Conservation (phyloP, 2,113 vertebrate genomes). For the Archilochus colubris region DNA sequence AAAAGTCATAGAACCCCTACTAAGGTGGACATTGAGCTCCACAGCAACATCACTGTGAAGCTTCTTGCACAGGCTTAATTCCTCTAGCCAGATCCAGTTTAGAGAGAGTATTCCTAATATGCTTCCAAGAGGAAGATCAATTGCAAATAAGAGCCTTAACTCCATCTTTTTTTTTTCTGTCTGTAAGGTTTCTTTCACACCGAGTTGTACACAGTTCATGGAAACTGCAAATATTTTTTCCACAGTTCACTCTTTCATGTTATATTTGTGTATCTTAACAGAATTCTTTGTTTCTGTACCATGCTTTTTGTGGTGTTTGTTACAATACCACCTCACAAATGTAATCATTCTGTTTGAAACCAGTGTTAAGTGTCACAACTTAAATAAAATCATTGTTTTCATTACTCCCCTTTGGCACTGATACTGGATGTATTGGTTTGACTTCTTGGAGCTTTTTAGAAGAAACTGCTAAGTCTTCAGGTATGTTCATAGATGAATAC, state of each 20-base stretch:
- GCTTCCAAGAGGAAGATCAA: neutral
- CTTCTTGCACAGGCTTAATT: neutral
- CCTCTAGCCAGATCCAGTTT: neutral
- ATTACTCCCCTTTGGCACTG: neutral
- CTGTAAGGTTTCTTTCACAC: neutral
- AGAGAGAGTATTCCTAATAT: neutral
- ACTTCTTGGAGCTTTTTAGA: neutral
- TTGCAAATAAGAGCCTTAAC: constrained; percentile 31
- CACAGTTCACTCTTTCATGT: neutral
- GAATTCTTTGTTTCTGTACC: constrained; percentile 14
- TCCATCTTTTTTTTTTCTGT: neutral
- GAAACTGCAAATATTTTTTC: neutral
- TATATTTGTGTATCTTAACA: neutral
- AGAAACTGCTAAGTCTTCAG: neutral
- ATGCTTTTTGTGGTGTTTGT: neutral
- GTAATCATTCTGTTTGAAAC: constrained; percentile 37
- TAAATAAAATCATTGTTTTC: constrained; percentile 43
- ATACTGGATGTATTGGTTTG: neutral
- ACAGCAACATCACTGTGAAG: neutral
- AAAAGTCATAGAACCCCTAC: neutral
- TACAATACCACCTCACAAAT: constrained; percentile 1
- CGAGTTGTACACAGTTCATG: neutral
- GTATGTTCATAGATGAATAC: neutral
- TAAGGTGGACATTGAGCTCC: neutral
- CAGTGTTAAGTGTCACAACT: neutral